Evolutionary conservation across 1,140 invertebrate genomes (phyloP).

Genomic region (Bombus impatiens): DNA sequence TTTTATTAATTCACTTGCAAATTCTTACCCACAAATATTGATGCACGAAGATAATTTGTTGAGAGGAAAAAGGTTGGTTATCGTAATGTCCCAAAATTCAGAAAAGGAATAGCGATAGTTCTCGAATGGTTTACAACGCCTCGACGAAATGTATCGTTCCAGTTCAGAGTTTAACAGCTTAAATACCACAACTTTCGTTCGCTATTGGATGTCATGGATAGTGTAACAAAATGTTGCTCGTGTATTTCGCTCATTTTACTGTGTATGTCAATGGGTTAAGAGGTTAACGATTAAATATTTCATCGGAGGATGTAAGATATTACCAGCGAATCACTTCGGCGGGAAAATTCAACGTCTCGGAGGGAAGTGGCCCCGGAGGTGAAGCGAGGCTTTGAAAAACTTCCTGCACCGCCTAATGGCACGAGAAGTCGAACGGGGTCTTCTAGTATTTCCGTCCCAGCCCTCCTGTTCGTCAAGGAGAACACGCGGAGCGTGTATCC

Average conservation of each 20-base stretch:
- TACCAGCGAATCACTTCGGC: background rate
- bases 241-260: background rate
- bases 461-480: background rate
- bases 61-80: too few relatives aligned
- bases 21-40: too few relatives aligned
- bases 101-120: too few relatives aligned
- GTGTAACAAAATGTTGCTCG: too few relatives aligned
- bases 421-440: background rate
- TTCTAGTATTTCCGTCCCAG: background rate
- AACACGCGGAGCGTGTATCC: slow-evolving; percentile 21
- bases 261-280: background rate
- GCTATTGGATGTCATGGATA: too few relatives aligned
- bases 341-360: background rate
- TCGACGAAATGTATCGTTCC: too few relatives aligned
- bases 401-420: slow-evolving; percentile 1
- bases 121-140: too few relatives aligned
- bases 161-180: too few relatives aligned
- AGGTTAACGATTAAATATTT: background rate
- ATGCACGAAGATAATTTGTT: too few relatives aligned
- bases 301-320: background rate
- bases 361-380: background rate
- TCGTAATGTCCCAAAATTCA: too few relatives aligned
- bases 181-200: too few relatives aligned
- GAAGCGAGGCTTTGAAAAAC: background rate
- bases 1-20: too few relatives aligned